Conservation (phyloP, 1,140 invertebrate species). For the Temnothorax curvispinosus region DNA sequence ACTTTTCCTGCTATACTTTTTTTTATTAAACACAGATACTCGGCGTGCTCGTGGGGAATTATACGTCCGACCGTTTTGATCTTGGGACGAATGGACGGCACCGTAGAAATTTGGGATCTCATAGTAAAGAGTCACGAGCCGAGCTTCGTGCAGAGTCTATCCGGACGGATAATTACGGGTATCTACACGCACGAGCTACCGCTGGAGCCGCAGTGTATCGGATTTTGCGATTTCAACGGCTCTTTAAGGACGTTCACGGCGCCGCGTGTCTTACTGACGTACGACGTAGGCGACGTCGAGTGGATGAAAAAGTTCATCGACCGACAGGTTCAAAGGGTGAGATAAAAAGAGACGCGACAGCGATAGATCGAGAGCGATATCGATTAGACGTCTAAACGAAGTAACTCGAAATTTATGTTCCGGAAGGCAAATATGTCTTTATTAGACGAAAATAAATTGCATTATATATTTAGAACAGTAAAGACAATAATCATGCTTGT, state of each 20-base stretch:
- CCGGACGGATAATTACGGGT: slow-evolving; percentile 80
- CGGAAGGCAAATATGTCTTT: not conserved
- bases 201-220: slow-evolving; percentile 77
- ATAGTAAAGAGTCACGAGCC: slow-evolving; percentile 81
- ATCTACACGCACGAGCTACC: slow-evolving; percentile 77
- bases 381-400: slow-evolving; percentile 9
- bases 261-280: slow-evolving; percentile 84
- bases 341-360: not conserved
- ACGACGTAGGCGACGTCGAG: slow-evolving; percentile 68
- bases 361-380: not conserved
- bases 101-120: slow-evolving; percentile 87
- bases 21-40: slow-evolving; percentile 79
- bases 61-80: slow-evolving; percentile 85
- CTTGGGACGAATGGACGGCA: slow-evolving; percentile 86
- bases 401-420: not conserved
- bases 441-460: not conserved
- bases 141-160: slow-evolving; percentile 76
- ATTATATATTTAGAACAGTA: not conserved
- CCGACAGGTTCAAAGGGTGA: slow-evolving; percentile 76
- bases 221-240: slow-evolving; percentile 87
- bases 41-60: slow-evolving; percentile 86
- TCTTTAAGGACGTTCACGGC: slow-evolving; percentile 87
- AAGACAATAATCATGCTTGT: not conserved
- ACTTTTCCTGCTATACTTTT: not conserved
- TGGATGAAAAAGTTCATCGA: slow-evolving; percentile 79